Percentiles rank a stretch among this genome's conserved stretches.
Evolutionary conservation across 2,888 invertebrate species (phyloP).

Genomic region (Pycnomerus fuliginosus): DNA sequence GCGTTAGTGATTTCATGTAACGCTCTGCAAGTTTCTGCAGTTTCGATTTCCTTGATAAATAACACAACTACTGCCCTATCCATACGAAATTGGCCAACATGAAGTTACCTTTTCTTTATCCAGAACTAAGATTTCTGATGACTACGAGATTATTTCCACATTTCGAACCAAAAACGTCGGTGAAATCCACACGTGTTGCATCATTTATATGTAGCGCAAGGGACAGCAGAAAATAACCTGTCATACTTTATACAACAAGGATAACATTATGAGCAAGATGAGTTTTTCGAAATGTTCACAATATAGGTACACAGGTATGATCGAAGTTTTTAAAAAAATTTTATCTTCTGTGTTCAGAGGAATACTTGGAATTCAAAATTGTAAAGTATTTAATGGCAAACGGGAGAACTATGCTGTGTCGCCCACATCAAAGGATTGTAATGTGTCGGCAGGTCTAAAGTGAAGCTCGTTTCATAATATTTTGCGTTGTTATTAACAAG

Average conservation of each 20-base stretch:
- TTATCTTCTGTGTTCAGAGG: no score
- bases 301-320: no score
- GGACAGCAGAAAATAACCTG: slow-evolving; percentile 5
- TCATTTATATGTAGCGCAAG: slow-evolving; percentile 1
- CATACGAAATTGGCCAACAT: neutral
- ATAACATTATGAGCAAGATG: no score
- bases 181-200: slow-evolving; percentile 2
- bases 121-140: slow-evolving; percentile 1
- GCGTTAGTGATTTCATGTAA: no score
- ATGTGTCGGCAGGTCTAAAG: no score
- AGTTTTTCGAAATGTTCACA: no score
- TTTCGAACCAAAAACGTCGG: slow-evolving; percentile 1
- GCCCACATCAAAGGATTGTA: slow-evolving; percentile 16
- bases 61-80: neutral
- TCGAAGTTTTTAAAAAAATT: no score
- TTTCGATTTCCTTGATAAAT: slow-evolving; percentile 1
- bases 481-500: no score
- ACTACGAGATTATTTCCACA: slow-evolving; percentile 1
- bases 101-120: no score
- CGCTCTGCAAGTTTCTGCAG: neutral
- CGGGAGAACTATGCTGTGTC: slow-evolving; percentile 11
- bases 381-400: slow-evolving; percentile 10
- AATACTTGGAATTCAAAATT: slow-evolving; percentile 13
- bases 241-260: no score
- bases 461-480: no score